These are phyloP conservation scores for Hemibagrus wyckioides DNA, from an alignment of 2,113 vertebrate species.

Conservation along the genomic window DNA sequence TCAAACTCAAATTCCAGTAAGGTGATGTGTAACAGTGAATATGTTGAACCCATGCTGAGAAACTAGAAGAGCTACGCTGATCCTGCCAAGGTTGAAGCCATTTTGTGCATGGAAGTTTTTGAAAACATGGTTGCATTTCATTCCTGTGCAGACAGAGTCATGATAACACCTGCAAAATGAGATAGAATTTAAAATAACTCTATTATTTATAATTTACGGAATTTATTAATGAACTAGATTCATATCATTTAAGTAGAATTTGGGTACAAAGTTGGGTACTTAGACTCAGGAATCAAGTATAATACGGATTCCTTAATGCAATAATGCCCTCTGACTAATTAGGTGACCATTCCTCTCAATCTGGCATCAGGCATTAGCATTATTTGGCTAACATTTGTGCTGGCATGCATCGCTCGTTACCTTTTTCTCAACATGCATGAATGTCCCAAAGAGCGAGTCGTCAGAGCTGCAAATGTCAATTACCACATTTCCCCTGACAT, in stretches of 20 bases:
- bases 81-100: neutral
- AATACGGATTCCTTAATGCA: neutral
- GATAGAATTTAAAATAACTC: neutral
- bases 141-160: neutral
- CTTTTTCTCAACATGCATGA: constrained; percentile 55
- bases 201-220: neutral
- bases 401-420: constrained; percentile 79
- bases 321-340: neutral
- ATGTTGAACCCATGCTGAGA: constrained; percentile 23
- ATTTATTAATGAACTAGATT: neutral
- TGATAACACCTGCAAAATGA: neutral
- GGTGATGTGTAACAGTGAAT: constrained; percentile 34
- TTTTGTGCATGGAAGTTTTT: constrained; percentile 19
- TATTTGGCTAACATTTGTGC: constrained; percentile 87
- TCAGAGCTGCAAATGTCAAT: constrained; percentile 78
- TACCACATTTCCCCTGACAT: constrained; percentile 83
- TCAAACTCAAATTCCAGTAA: constrained; percentile 31
- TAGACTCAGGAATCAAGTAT: neutral
- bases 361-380: constrained; percentile 68
- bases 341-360: constrained; percentile 51
- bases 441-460: constrained; percentile 58
- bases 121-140: neutral
- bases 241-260: neutral
- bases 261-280: neutral
- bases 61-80: neutral